Evolutionary conservation across 2,888 invertebrate genomes (phyloP), one percentile per base, ranked within the genome.

Genomic region (Drosophila imparisetae): DNA sequence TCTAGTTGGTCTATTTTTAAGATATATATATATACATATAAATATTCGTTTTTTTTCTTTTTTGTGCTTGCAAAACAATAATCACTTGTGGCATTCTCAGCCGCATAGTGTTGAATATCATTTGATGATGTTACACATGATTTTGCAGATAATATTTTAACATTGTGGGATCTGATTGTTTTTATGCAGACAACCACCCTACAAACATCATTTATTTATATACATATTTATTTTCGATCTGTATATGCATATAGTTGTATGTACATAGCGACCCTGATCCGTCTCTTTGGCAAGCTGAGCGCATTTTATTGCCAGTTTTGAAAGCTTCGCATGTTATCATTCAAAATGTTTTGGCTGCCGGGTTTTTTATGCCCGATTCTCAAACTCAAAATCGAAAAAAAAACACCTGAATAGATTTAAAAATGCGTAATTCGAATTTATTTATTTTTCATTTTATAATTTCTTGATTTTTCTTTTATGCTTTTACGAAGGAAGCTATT

Each of bases 61-160:
- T 76, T 58, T 66, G 62, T 73, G 78, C 73, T 80, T 82, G 79
- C 81, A 80, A 78, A 90, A 87, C 86, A 88, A 90, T 89, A 91
- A 90, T 84, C 86, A 83, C 82, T 82, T 82, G 86, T 83, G 88
- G 83, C 85, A 83, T 81, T 79, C 81, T 79, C 69, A 75, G 75
- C 71, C 80, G 78, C 71, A 86, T 83, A 91, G 91, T 91, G 92
- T 91, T 90, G 86, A 91, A 91, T 91, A 92, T 91, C 91, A 87
- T 90, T 87, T 84, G 78, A 86, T 84, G 78, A 86, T 86, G 74
- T 89, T 86, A 70, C 75, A 88, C 71, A 88, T 86, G 89, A 90
- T 83, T 81, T 80, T 79, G 61, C 77, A 79, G 78, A 83, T 75
- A 87, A 87, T 86, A 80, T 82, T 67, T 45, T 30, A 2, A 7